Conservation (phyloP, 1,140 invertebrate genomes). For the Calephelis nemesis region DNA sequence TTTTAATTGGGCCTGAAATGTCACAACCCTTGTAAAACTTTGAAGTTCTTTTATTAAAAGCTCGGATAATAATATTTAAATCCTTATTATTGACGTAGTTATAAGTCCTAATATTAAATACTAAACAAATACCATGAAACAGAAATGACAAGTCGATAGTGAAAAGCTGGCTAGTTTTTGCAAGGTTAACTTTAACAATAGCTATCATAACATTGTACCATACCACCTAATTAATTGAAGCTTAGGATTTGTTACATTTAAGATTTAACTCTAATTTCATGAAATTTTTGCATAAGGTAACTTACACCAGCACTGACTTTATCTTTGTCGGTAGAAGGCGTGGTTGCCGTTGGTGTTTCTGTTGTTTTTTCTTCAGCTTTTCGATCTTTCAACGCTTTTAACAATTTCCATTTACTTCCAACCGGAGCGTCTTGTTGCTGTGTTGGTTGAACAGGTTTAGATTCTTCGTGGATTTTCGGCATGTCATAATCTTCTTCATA, state of each 20-base stretch:
- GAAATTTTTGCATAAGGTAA: conserved; percentile 82
- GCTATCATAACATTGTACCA: neutral
- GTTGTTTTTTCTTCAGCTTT: conserved; percentile 91
- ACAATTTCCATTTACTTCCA: conserved; percentile 92
- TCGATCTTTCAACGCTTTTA: conserved; percentile 92
- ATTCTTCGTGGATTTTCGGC: conserved; percentile 81
- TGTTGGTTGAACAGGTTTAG: conserved; percentile 54
- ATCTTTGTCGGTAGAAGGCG: conserved; percentile 82
- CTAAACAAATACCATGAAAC: neutral
- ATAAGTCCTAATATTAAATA: neutral
- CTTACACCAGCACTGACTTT: conserved; percentile 82
- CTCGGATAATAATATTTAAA: neutral
- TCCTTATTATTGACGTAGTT: neutral
- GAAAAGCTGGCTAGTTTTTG: conserved; percentile 7
- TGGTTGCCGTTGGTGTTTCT: conserved; percentile 83
- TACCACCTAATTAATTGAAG: conserved; percentile 1
- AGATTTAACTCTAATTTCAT: conserved; percentile 82
- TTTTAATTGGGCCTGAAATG: conserved; percentile 1
- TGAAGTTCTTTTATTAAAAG: neutral
- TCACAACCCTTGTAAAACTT: conserved; percentile 12
- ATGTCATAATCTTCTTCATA: conserved; percentile 80
- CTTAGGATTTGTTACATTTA: conserved; percentile 46
- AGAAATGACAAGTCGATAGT: neutral
- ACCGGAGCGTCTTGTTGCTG: conserved; percentile 79
- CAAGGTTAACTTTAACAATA: conserved; percentile 1